A percentile compares a stretch with the other conserved stretches of the same genome.
Evolutionary conservation across 2,113 vertebrate genomes (phyloP).

Genomic region (Vireo altiloquus): DNA sequence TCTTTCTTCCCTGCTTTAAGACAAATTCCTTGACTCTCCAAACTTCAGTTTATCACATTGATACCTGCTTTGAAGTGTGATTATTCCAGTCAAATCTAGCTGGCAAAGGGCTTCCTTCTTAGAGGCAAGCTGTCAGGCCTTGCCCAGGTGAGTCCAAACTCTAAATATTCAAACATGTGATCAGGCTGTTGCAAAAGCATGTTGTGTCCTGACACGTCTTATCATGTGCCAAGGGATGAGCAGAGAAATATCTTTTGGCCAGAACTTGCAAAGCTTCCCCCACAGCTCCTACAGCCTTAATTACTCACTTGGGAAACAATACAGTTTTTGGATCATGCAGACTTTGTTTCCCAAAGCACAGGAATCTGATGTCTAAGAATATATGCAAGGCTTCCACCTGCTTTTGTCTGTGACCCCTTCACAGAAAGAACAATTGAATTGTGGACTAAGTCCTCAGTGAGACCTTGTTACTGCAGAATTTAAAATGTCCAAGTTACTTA

Average conservation of each 20-base stretch:
- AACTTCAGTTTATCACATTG: neutral
- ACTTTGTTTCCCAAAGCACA: neutral
- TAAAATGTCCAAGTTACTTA: neutral
- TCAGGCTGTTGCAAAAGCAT: slow-evolving; percentile 45
- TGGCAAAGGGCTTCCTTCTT: neutral
- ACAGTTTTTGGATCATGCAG: neutral
- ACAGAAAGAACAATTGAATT: neutral
- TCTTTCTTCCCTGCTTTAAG: neutral
- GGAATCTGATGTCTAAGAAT: neutral
- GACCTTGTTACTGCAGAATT: neutral
- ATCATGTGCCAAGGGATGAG: slow-evolving; percentile 31
- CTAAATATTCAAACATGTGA: slow-evolving; percentile 40
- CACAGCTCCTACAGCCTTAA: neutral
- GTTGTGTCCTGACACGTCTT: slow-evolving; percentile 54
- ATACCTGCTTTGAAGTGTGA: neutral
- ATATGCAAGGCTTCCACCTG: neutral
- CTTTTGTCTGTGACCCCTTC: neutral
- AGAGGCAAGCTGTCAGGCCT: neutral
- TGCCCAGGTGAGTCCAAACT: slow-evolving; percentile 35
- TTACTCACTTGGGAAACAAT: neutral
- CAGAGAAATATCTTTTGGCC: neutral
- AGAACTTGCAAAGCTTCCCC: slow-evolving; percentile 14
- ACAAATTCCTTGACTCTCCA: neutral
- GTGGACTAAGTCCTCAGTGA: neutral
- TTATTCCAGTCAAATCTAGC: neutral